Evolutionary conservation across 2,113 vertebrate species (phyloP).

Genomic region (Trochalopteron elliotii): DNA sequence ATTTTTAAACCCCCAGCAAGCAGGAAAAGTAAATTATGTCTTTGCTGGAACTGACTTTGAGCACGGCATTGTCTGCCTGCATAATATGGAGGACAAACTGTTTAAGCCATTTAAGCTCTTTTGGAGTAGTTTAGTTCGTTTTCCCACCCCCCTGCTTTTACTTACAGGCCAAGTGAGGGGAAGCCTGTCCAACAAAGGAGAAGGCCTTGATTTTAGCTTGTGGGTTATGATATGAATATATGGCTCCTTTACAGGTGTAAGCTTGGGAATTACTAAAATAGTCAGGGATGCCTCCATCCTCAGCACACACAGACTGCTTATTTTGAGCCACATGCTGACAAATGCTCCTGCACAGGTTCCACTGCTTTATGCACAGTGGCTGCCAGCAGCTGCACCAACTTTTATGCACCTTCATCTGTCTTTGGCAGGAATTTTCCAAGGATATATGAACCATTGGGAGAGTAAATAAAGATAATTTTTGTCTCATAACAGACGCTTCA

Average conservation of each 20-base stretch:
- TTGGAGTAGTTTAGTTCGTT: not conserved
- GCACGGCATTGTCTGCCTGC: not conserved
- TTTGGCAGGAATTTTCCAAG: not conserved
- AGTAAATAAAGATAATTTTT: not conserved
- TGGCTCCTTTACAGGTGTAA: not conserved
- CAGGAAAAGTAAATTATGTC: not conserved
- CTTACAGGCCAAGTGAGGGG: not conserved
- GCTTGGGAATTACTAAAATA: accelerated
- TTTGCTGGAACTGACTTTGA: not conserved
- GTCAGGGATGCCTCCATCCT: not conserved
- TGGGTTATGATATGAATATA: not conserved
- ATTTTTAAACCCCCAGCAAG: not conserved
- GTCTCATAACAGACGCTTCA: not conserved
- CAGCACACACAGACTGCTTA: accelerated
- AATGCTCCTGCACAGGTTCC: accelerated
- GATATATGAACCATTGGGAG: not conserved
- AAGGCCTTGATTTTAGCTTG: not conserved
- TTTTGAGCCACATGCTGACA: accelerated
- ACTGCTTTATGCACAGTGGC: not conserved
- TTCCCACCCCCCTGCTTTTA: not conserved
- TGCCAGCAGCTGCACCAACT: not conserved
- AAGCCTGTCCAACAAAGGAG: not conserved
- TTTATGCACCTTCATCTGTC: not conserved
- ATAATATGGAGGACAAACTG: not conserved
- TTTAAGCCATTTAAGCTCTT: not conserved